phyloP scores from a whole-genome alignment of 2,797 vertebrate species.

The Pseudochirops cupreus region DNA sequence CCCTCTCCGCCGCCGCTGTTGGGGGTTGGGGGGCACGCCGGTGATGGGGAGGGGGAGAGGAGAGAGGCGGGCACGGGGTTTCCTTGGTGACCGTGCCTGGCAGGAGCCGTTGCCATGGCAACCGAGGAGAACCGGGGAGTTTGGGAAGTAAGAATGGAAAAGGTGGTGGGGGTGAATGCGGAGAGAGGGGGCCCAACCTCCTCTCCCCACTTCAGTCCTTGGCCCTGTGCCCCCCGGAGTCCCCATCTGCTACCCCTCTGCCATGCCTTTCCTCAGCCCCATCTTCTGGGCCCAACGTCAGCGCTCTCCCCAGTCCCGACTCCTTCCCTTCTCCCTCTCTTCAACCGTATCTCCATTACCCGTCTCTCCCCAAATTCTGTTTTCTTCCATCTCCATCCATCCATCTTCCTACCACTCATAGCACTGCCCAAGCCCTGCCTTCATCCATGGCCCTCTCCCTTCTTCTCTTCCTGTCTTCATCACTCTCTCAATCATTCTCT shows the following conservation, averaged over 20 bases:
- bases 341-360: not conserved
- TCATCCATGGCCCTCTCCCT: not conserved
- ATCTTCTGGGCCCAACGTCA: too few species aligned
- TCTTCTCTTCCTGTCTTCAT: too few species aligned
- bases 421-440: not conserved
- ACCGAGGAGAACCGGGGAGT: constrained; percentile 78
- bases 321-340: too few species aligned
- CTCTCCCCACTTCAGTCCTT: constrained; percentile 38
- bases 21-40: constrained; percentile 46
- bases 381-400: not conserved
- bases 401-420: not conserved
- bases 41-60: constrained; percentile 59
- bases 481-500: not conserved
- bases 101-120: constrained; percentile 79
- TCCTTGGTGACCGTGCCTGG: constrained; percentile 78
- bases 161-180: constrained; percentile 65
- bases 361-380: not conserved
- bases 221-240: not conserved
- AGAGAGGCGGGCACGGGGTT: constrained; percentile 75
- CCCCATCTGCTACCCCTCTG: not conserved
- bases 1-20: constrained; percentile 33
- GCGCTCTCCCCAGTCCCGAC: not conserved
- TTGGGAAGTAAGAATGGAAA: constrained; percentile 80
- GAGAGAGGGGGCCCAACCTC: constrained; percentile 50
- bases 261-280: not conserved